Percentiles rank a stretch among this genome's conserved stretches.
These are phyloP conservation scores for Synergus laeviventris DNA, from an alignment of 2,888 invertebrate genomes.

Conservation along the genomic window DNA sequence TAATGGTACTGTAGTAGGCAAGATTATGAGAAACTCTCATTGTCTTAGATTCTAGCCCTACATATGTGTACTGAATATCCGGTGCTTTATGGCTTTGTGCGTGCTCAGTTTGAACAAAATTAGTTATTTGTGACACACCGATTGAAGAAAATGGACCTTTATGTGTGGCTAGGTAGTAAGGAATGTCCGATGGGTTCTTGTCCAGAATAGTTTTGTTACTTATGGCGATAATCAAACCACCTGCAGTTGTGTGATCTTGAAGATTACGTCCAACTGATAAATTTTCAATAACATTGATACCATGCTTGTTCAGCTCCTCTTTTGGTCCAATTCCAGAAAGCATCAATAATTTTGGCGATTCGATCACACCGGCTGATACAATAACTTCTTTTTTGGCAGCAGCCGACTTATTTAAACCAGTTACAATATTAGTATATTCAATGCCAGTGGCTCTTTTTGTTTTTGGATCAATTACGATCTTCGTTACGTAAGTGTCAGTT, in stretches of 20 bases:
- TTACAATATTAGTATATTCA: constrained; percentile 71
- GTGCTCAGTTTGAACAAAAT: constrained; percentile 81
- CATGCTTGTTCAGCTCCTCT: constrained; percentile 69
- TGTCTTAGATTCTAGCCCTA: constrained; percentile 79
- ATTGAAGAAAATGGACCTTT: constrained; percentile 77
- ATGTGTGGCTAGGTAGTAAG: constrained; percentile 77
- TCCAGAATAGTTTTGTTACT: constrained; percentile 56
- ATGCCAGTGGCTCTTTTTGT: constrained; percentile 75
- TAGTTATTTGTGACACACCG: constrained; percentile 75
- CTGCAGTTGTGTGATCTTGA: constrained; percentile 77
- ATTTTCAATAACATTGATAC: constrained; percentile 73
- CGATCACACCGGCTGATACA: constrained; percentile 77
- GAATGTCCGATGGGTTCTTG: constrained; percentile 60
- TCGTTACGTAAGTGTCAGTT: constrained; percentile 77
- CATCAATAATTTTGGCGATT: constrained; percentile 78
- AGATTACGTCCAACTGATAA: constrained; percentile 77
- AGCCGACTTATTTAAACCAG: constrained; percentile 69
- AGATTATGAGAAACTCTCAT: constrained; percentile 78
- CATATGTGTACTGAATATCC: constrained; percentile 84
- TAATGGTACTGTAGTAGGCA: constrained; percentile 68
- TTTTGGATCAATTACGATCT: constrained; percentile 76
- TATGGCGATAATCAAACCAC: constrained; percentile 71
- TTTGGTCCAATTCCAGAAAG: constrained; percentile 78
- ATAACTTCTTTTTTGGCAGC: constrained; percentile 77
- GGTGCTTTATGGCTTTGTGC: constrained; percentile 76